Evolutionary conservation across 2,797 vertebrate genomes (phyloP), one percentile per base, ranked within the genome.

Genomic region (Rhabdophis nuchalis): DNA sequence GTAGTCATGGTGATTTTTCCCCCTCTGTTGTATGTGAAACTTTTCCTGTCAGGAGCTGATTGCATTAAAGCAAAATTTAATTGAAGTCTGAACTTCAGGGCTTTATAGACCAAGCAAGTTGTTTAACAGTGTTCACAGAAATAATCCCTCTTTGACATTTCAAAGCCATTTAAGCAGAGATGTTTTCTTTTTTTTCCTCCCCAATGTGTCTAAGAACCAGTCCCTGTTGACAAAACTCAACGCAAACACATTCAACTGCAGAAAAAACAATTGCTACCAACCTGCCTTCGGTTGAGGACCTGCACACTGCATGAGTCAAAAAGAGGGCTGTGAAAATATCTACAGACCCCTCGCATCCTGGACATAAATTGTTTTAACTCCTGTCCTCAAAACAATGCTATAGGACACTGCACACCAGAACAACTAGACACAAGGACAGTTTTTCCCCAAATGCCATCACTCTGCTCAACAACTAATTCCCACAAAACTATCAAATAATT

Each of bases 121-220:
- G 92, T 94, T 89, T 87, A 91, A 91, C 89, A 58, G 89, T 90
- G 86, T 58, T 61, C n/a, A 89, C 61, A 91, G 82, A 89, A 87
- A 90, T 92, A 94, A 94, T 94, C 91, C 82, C 85, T 86, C 52
- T 41, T 93, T 94, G 92, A 94, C 91, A 91, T 94, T 94, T 93
- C 86, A 91, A 94, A 94, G 86, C 77, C 92, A 88, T 86, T 90
- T 86, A 93, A 87, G 50, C 89, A 85, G 85, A 82, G 25, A 56
- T 61, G 36, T 54, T 93, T 68, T 85, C 41, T 89, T 64, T 89
- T 61, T 61, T 57, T 29, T 4, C 7, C n/a, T 13, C 6, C 18
- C 46, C 29, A 25, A 5, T 46, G 1, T 27, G 68, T 29, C 56
- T 23, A n/a, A 41, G 64, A 61, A 25, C n/a, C 57, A 18, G 25